phyloP scores from a whole-genome alignment of 1,140 invertebrate species.

The Drosophila persimilis region DNA sequence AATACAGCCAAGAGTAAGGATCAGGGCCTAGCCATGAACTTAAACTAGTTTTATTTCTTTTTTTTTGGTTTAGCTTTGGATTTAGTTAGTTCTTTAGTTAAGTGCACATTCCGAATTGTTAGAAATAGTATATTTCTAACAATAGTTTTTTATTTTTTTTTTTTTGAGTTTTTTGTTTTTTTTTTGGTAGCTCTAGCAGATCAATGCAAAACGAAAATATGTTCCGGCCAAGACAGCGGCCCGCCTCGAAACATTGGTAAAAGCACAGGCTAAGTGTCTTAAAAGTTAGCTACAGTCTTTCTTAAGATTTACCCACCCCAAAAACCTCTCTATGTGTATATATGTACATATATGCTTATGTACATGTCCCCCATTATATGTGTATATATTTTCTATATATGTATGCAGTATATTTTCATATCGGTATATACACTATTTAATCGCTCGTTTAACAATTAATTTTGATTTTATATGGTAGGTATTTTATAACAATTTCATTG shows the following conservation, averaged over 20 bases:
- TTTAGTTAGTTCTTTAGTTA: slow-evolving; percentile 9
- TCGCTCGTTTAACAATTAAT: slow-evolving; percentile 45
- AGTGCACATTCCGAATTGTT: slow-evolving; percentile 50
- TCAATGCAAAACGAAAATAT: slow-evolving; percentile 16
- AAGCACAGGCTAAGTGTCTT: slow-evolving; percentile 65
- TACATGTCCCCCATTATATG: slow-evolving; percentile 25
- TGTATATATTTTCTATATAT: slow-evolving; percentile 23
- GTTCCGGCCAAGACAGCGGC: slow-evolving; percentile 1
- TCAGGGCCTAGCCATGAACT: slow-evolving; percentile 29
- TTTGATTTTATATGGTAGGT: slow-evolving; percentile 36
- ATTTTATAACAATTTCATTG: slow-evolving; percentile 67
- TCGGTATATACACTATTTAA: slow-evolving; percentile 43
- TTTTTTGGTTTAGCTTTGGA: neutral
- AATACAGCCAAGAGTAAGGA: slow-evolving; percentile 40
- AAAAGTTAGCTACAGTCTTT: slow-evolving; percentile 74
- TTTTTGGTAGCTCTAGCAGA: slow-evolving; percentile 27
- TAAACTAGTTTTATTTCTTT: slow-evolving; percentile 10
- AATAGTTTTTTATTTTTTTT: slow-evolving; percentile 14
- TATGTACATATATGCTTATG: slow-evolving; percentile 33
- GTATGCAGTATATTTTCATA: slow-evolving; percentile 16
- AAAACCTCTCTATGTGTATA: too few species aligned
- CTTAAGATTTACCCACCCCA: slow-evolving; percentile 57
- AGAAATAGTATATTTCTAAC: slow-evolving; percentile 6
- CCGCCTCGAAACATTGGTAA: slow-evolving; percentile 27
- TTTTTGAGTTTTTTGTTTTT: neutral